phyloP scores from a whole-genome alignment of 2,888 invertebrate genomes.

The Strigamia transsilvanica region DNA sequence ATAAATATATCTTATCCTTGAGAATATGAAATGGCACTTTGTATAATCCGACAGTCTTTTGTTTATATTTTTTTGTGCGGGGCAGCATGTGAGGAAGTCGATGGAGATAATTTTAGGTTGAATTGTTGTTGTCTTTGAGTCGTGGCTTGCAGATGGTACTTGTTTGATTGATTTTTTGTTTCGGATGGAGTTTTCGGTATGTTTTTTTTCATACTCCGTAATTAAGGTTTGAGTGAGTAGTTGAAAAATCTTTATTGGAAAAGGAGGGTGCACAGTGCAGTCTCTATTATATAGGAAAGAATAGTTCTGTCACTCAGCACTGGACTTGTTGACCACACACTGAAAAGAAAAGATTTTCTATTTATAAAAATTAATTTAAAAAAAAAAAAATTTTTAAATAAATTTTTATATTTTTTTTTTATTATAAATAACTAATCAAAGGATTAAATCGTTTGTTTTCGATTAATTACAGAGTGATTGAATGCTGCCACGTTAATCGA shows the following conservation, averaged over 20 bases:
- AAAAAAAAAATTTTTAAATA: background rate
- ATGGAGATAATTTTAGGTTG: background rate
- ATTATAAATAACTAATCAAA: no score
- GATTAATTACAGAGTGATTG: no score
- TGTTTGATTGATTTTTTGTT: constrained; percentile 23
- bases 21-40: background rate
- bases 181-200: background rate
- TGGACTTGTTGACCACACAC: constrained; percentile 35
- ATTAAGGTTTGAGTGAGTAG: constrained; percentile 32
- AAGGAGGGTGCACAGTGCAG: constrained; percentile 4
- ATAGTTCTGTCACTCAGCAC: constrained; percentile 37
- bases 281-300: constrained; percentile 28
- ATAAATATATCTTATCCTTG: constrained; percentile 15
- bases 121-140: background rate
- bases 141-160: background rate
- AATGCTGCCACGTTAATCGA: no score
- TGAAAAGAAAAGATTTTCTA: constrained; percentile 1
- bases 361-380: background rate
- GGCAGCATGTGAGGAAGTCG: constrained; percentile 5
- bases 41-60: constrained; percentile 10
- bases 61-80: background rate
- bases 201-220: constrained; percentile 24
- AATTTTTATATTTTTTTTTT: no score
- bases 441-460: no score
- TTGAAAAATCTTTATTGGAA: constrained; percentile 25